Evolutionary conservation across 2,113 vertebrate genomes (phyloP).

Genomic region (Anarrhichthys ocellatus): DNA sequence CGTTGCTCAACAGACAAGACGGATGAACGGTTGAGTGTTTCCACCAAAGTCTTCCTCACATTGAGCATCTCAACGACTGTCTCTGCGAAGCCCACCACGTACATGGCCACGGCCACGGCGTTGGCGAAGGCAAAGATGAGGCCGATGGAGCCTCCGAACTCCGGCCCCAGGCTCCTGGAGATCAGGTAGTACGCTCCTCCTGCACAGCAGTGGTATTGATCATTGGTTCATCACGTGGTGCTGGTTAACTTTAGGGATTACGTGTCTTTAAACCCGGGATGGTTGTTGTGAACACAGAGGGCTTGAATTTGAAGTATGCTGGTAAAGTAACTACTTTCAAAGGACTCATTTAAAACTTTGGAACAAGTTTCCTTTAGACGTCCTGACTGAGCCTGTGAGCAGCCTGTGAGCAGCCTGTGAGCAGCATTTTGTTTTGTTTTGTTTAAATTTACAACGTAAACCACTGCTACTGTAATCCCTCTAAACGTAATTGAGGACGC

Average conservation of each 20-base stretch:
- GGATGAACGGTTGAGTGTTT: accelerated
- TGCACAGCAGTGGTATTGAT: neutral
- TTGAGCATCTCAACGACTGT: slow-evolving; percentile 95
- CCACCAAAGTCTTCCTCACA: slow-evolving; percentile 77
- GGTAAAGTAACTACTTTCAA: neutral
- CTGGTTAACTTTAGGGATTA: neutral
- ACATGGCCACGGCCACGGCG: slow-evolving; percentile 98
- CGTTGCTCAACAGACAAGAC: accelerated
- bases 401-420: neutral
- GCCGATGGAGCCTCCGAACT: slow-evolving; percentile 97
- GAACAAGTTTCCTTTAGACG: neutral
- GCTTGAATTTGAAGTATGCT: neutral
- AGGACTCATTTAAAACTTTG: neutral
- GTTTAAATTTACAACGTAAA: neutral
- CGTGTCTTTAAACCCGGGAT: neutral
- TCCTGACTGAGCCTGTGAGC: neutral
- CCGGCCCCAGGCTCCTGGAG: slow-evolving; percentile 95
- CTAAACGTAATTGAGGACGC: too few species aligned
- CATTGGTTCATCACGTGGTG: neutral
- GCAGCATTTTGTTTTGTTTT: neutral
- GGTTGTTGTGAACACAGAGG: neutral
- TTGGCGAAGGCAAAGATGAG: slow-evolving; percentile 98
- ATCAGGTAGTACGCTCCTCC: slow-evolving; percentile 98
- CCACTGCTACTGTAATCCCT: too few species aligned
- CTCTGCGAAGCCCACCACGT: slow-evolving; percentile 97